These are phyloP conservation scores for Vanacampus margaritifer DNA, from an alignment of 2,113 vertebrate genomes.

Conservation along the genomic window DNA sequence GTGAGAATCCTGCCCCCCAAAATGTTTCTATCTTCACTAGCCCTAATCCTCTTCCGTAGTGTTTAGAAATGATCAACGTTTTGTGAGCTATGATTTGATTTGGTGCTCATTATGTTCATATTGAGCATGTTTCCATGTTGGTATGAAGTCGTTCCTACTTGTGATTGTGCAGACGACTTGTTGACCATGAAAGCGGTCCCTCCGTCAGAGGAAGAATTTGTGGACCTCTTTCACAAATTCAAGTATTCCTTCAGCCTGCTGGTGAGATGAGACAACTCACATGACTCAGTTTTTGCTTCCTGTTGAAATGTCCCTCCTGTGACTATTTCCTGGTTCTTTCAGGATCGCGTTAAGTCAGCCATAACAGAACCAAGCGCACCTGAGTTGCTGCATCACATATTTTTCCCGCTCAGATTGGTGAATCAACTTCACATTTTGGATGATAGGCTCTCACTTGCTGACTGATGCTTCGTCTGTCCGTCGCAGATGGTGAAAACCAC, in stretches of 20 bases:
- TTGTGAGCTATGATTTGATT: too few species aligned
- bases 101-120: too few species aligned
- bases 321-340: constrained; percentile 7
- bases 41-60: too few species aligned
- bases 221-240: constrained; percentile 80
- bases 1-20: too few species aligned
- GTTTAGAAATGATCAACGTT: too few species aligned
- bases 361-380: constrained; percentile 77
- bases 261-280: constrained; percentile 63
- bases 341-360: constrained; percentile 77
- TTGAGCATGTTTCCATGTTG: too few species aligned
- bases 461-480: neutral
- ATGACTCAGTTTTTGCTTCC: too few species aligned
- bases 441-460: neutral
- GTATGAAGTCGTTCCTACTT: neutral
- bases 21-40: too few species aligned
- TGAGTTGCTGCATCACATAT: constrained; percentile 80
- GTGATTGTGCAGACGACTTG: constrained; percentile 70
- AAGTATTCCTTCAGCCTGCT: constrained; percentile 84
- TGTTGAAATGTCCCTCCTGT: neutral
- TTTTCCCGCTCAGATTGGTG: constrained; percentile 79
- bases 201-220: constrained; percentile 77
- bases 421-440: neutral
- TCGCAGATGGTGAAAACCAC: constrained; percentile 79
- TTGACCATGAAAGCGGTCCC: constrained; percentile 72